phyloP scores from a whole-genome alignment of 2,888 invertebrate species.

The Ophraella communa region DNA sequence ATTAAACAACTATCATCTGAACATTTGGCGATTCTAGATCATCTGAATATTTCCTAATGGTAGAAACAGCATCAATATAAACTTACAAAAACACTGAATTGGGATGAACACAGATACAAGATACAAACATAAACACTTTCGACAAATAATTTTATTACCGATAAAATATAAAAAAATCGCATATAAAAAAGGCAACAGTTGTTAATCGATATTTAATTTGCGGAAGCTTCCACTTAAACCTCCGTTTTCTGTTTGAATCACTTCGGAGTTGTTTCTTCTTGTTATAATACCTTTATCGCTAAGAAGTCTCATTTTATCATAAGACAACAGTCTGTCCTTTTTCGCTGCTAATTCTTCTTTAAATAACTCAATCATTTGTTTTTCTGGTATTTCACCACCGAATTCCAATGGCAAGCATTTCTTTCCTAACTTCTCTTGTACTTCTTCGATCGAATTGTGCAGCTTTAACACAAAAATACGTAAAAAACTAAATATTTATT shows the following conservation, averaged over 20 bases:
- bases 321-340: constrained; percentile 65
- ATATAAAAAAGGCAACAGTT: neutral
- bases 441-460: constrained; percentile 63
- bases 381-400: constrained; percentile 73
- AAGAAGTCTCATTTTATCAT: constrained; percentile 71
- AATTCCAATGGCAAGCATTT: constrained; percentile 74
- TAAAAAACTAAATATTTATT: neutral
- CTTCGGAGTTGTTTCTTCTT: constrained; percentile 53
- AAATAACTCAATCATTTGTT: constrained; percentile 75
- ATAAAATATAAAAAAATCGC: neutral
- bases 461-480: constrained; percentile 40
- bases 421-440: constrained; percentile 67
- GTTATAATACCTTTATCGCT: constrained; percentile 67
- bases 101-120: too few species aligned
- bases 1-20: too few species aligned
- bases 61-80: too few species aligned
- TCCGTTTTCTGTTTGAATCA: constrained; percentile 42
- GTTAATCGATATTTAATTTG: constrained; percentile 70
- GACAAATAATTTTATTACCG: too few species aligned
- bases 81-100: too few species aligned
- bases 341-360: constrained; percentile 68
- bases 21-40: too few species aligned
- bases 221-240: constrained; percentile 68
- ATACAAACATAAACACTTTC: too few species aligned
- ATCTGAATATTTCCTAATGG: too few species aligned